Evolutionary conservation across 1,140 invertebrate genomes (phyloP).

Genomic region (Rhopalosiphum maidis): DNA sequence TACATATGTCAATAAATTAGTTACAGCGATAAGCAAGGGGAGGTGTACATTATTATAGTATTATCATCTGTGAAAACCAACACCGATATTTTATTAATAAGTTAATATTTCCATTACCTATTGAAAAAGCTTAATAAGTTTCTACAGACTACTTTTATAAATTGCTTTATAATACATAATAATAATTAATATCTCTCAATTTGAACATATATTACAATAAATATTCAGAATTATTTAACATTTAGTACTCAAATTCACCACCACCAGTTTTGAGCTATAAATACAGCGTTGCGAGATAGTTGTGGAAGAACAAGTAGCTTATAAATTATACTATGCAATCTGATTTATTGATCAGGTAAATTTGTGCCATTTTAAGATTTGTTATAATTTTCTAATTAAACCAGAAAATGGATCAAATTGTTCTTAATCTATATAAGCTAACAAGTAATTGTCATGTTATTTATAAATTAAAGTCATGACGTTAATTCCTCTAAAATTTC

Average conservation of each 20-base stretch:
- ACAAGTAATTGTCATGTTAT: constrained; percentile 35
- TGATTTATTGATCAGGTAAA: not conserved
- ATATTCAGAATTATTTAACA: not conserved
- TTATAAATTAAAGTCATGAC: constrained; percentile 62
- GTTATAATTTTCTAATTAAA: not conserved
- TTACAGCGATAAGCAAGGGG: constrained; percentile 48
- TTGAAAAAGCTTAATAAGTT: constrained; percentile 23
- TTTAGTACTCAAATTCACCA: constrained; percentile 33
- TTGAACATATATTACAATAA: constrained; percentile 25
- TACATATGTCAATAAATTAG: constrained; percentile 52
- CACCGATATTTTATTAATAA: constrained; percentile 48
- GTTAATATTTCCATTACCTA: constrained; percentile 46
- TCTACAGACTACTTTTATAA: constrained; percentile 26
- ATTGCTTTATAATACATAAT: constrained; percentile 20
- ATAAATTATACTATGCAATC: constrained; percentile 12
- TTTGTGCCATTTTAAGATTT: constrained; percentile 16
- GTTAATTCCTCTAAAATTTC: constrained; percentile 79
- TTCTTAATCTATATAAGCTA: constrained; percentile 5
- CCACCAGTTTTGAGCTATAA: constrained; percentile 45
- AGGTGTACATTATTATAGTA: constrained; percentile 9
- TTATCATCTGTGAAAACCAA: constrained; percentile 54
- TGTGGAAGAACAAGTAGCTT: constrained; percentile 25
- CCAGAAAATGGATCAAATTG: not conserved
- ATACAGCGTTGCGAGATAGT: constrained; percentile 39
- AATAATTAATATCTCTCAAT: not conserved